Evolutionary conservation across 35 echinoderm and acorn worm species (phyloP).

Genomic region (Chiridota heheva): DNA sequence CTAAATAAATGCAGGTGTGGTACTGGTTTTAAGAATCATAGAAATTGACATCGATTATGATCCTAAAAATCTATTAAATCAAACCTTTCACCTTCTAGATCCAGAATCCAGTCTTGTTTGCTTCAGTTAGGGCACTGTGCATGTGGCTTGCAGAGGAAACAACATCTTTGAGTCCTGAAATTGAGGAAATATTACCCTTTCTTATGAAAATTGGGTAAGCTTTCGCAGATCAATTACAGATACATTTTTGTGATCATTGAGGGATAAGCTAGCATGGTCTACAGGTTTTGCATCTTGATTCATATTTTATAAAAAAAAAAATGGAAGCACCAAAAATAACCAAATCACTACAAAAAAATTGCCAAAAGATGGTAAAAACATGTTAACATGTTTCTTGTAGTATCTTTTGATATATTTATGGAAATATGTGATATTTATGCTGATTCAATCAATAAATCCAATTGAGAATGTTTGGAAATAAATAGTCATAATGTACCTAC

Average conservation of each 20-base stretch:
- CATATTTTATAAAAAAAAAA: background rate
- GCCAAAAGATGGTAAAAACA: background rate
- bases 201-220: slow-evolving; percentile 82
- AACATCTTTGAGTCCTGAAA: slow-evolving; percentile 60
- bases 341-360: background rate
- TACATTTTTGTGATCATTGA: background rate
- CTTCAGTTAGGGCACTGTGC: slow-evolving; percentile 79
- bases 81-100: slow-evolving; percentile 30
- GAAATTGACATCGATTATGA: too few relatives aligned
- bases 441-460: too few relatives aligned
- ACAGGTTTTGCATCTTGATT: too few relatives aligned
- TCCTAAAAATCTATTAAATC: background rate
- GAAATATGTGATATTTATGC: too few relatives aligned
- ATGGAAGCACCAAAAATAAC: background rate
- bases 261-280: background rate
- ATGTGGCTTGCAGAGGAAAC: slow-evolving; percentile 98
- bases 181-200: slow-evolving; percentile 84
- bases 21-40: too few relatives aligned
- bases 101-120: slow-evolving; percentile 66
- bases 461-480: too few relatives aligned
- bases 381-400: background rate
- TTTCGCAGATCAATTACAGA: background rate
- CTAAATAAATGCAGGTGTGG: too few relatives aligned
- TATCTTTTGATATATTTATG: too few relatives aligned
- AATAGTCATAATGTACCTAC: too few relatives aligned